Evolutionary conservation across 1,140 invertebrate genomes (phyloP).

Genomic region (Spodoptera frugiperda): DNA sequence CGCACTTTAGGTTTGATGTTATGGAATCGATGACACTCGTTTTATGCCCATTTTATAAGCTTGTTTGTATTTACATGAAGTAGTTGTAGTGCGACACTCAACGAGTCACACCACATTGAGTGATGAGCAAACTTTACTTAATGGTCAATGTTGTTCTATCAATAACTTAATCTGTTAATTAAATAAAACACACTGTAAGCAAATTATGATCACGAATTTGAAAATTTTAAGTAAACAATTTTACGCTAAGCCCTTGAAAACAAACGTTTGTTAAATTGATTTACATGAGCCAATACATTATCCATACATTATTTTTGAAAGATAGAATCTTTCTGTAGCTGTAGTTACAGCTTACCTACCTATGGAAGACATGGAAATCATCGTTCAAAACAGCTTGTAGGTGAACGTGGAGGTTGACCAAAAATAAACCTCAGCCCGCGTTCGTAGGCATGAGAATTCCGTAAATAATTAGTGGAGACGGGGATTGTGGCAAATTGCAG

Average conservation of each 20-base stretch:
- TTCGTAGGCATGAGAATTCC: slow-evolving; percentile 38
- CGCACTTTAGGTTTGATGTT: not conserved
- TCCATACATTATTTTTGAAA: too few species aligned
- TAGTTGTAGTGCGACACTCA: not conserved
- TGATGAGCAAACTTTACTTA: not conserved
- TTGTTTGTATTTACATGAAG: not conserved
- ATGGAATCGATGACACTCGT: slow-evolving; percentile 7
- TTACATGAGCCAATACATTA: too few species aligned
- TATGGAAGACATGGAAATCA: too few species aligned
- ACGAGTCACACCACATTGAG: not conserved
- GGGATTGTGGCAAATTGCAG: slow-evolving; percentile 71
- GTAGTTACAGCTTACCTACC: not conserved
- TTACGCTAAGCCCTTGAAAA: too few species aligned
- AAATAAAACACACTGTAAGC: too few species aligned
- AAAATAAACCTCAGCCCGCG: not conserved
- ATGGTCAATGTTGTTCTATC: too few species aligned
- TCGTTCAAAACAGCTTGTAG: too few species aligned
- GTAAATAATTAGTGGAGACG: slow-evolving; percentile 65
- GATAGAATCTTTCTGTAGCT: too few species aligned
- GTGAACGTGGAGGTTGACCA: not conserved
- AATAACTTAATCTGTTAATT: too few species aligned
- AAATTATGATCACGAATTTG: too few species aligned
- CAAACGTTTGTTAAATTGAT: too few species aligned
- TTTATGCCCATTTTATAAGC: not conserved
- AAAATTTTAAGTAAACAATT: too few species aligned